Base-by-base conservation (phyloP, 2,888 invertebrate genomes). In the Onchidella celtica region DNA sequence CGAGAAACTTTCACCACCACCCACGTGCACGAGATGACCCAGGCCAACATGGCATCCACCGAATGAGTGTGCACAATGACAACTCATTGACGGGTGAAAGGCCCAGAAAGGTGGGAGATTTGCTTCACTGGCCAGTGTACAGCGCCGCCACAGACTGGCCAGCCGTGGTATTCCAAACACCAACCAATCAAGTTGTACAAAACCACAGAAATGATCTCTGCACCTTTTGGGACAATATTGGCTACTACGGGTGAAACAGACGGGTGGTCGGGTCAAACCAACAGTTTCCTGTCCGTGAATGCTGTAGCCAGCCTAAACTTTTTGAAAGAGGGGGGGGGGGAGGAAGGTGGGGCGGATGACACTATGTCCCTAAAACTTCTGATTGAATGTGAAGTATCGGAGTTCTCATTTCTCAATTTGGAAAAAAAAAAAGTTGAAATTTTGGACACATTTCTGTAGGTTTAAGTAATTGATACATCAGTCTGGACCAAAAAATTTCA, bases 211-310 rank as follows among this genome's bases (percentile, higher is more conserved):
- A 80, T 1, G 55, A 82, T 3, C 83, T 83, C 40, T 91, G 91
- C 83, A 88, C 88, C 63, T 90, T 90, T 77, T 91, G 90, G 90
- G 90, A 91, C 76, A 81, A 78, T 0, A 84, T 90, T 32, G 90
- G 90, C 0, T 91, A 90, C 72, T 47, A 17, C 9, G 6, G 47
- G 47, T 47, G 6, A 47, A 47, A 47, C n/a, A n/a, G n/a, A n/a
- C n/a, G n/a, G n/a, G n/a, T n/a, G n/a, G n/a, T n/a, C n/a, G n/a
- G n/a, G n/a, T n/a, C n/a, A n/a, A n/a, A n/a, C n/a, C n/a, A n/a
- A n/a, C n/a, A n/a, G n/a, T n/a, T n/a, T n/a, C n/a, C n/a, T n/a
- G n/a, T n/a, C n/a, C n/a, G n/a, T n/a, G n/a, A n/a, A n/a, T n/a
- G n/a, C n/a, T n/a, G n/a, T n/a, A n/a, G n/a, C n/a, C n/a, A n/a